A percentile compares a stretch with the other conserved stretches of the same genome.
Conservation (phyloP, 1,140 invertebrate species). For the Aphelenchoides fujianensis region DNA sequence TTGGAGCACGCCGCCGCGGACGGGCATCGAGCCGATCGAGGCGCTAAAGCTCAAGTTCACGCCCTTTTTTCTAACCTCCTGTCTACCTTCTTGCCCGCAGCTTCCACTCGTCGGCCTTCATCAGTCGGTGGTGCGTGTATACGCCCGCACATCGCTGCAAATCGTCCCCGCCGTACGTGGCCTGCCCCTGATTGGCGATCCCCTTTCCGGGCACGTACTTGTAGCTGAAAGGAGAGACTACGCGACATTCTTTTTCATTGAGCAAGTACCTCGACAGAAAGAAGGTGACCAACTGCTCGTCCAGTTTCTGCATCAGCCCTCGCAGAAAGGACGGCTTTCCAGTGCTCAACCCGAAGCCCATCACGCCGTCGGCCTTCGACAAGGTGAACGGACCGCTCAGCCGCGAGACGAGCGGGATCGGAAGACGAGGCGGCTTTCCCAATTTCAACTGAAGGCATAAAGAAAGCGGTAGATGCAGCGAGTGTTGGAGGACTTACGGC, state of each 20-base stretch:
- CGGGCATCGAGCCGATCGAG: not conserved
- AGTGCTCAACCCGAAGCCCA: not conserved
- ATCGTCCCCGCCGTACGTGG: not conserved
- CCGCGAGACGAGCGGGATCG: not conserved
- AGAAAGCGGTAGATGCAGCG: not conserved
- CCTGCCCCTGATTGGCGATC: not conserved
- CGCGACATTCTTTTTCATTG: too few species aligned
- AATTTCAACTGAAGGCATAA: not conserved
- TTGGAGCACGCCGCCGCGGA: not conserved
- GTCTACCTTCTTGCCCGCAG: not conserved
- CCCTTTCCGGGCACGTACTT: not conserved
- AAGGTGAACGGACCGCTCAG: not conserved
- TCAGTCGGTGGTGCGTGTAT: not conserved
- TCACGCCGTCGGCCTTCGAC: not conserved
- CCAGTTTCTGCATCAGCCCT: not conserved
- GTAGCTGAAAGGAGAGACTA: too few species aligned
- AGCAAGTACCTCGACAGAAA: too few species aligned
- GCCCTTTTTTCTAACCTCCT: not conserved
- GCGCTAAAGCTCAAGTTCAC: not conserved
- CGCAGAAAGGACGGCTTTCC: not conserved
- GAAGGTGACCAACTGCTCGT: not conserved
- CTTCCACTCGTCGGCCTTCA: not conserved
- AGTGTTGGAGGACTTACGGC: not conserved
- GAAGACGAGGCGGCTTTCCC: not conserved
- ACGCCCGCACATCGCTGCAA: not conserved